Evolutionary conservation across 2,797 vertebrate species (phyloP).

Genomic region (Anolis apletophallus): DNA sequence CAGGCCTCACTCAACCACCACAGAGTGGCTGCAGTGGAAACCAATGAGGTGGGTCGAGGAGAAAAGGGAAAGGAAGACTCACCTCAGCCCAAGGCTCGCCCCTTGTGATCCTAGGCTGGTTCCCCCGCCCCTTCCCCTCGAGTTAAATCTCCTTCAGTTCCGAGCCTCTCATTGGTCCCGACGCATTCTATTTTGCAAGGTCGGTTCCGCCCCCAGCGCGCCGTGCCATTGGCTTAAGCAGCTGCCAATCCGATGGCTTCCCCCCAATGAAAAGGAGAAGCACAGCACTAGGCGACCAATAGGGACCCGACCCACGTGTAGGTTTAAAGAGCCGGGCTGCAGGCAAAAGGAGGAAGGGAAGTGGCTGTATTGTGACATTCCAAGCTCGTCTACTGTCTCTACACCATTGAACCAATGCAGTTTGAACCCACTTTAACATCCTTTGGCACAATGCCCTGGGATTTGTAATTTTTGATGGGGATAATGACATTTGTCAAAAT

Average conservation of each 20-base stretch:
- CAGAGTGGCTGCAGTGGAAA: too few relatives aligned
- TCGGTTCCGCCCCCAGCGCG: accelerated
- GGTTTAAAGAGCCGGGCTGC: not conserved
- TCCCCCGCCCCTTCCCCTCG: conserved; percentile 25
- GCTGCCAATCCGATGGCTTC: accelerated
- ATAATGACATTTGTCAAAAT: too few relatives aligned
- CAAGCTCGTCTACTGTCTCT: too few relatives aligned
- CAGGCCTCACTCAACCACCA: too few relatives aligned
- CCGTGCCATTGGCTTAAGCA: accelerated
- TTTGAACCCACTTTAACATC: not conserved
- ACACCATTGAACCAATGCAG: too few relatives aligned
- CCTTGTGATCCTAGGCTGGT: not conserved
- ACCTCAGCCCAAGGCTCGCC: not conserved
- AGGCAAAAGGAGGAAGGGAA: not conserved
- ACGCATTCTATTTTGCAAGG: not conserved
- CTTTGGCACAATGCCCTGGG: too few relatives aligned
- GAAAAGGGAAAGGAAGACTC: not conserved
- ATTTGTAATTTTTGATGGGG: too few relatives aligned
- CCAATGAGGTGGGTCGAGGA: not conserved
- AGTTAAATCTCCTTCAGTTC: accelerated
- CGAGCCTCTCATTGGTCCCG: conserved; percentile 48
- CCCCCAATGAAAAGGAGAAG: conserved; percentile 5
- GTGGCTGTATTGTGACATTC: too few relatives aligned
- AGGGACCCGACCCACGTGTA: accelerated
- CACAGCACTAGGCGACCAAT: not conserved